phyloP scores from a whole-genome alignment of 92 coral and sea anemone genomes.

The Parazoanthus swiftii region DNA sequence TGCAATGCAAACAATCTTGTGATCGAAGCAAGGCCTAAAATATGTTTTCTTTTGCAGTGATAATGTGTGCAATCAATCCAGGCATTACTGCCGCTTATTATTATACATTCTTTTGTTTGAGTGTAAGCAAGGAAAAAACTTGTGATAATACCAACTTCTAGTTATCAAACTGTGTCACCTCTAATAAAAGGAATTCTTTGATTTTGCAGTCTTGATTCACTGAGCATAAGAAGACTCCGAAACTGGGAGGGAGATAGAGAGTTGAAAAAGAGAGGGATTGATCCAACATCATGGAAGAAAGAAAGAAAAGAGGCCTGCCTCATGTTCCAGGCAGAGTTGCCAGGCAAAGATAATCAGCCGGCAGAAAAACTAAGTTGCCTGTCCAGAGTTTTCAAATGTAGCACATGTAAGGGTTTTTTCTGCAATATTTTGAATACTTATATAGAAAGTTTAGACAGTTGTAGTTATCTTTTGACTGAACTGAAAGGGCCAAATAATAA shows the following conservation, averaged over 20 bases:
- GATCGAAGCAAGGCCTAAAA: no score
- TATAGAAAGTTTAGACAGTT: no score
- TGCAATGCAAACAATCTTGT: no score
- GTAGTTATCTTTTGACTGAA: background rate
- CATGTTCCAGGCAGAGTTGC: conserved; percentile 92
- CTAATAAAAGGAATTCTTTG: background rate
- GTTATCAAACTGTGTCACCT: background rate
- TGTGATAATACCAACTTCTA: background rate
- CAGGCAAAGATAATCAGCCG: conserved; percentile 64
- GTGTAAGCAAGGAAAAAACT: background rate
- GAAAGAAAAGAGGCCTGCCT: conserved; percentile 96
- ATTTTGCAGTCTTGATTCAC: conserved; percentile 74
- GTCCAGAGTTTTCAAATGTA: conserved; percentile 97
- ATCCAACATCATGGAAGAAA: conserved; percentile 96
- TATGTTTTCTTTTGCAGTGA: no score
- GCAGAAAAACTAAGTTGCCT: conserved; percentile 77
- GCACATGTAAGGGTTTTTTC: conserved; percentile 71
- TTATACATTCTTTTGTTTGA: no score
- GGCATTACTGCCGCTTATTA: no score
- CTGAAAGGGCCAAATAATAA: background rate
- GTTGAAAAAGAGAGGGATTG: conserved; percentile 88
- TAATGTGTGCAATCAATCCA: no score
- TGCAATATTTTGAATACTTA: background rate
- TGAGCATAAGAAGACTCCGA: conserved; percentile 90
- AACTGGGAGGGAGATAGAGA: conserved; percentile 99